These are phyloP conservation scores for Dasyurus viverrinus DNA, from an alignment of 2,113 vertebrate species.

Conservation along the genomic window DNA sequence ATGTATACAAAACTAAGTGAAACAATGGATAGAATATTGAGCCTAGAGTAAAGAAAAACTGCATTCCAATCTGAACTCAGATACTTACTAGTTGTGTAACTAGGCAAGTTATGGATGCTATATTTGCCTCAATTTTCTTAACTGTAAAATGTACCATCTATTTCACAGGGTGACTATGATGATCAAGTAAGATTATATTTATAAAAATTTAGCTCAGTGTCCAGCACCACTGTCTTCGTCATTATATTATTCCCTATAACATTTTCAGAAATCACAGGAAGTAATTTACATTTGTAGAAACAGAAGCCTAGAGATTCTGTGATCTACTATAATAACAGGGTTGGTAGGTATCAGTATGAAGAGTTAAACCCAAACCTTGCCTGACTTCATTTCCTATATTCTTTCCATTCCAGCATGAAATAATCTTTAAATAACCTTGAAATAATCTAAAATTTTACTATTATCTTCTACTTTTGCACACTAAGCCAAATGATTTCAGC, in stretches of 20 bases:
- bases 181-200: not conserved
- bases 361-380: not conserved
- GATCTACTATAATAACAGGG: not conserved
- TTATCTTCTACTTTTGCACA: no score
- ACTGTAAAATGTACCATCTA: not conserved
- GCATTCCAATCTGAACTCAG: not conserved
- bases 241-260: not conserved
- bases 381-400: not conserved
- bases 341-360: not conserved
- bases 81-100: not conserved
- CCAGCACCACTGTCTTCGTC: not conserved
- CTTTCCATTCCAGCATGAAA: not conserved
- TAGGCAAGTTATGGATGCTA: not conserved
- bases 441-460: not conserved
- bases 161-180: not conserved
- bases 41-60: not conserved
- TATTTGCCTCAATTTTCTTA: not conserved
- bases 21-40: not conserved
- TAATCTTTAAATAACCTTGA: not conserved
- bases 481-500: not conserved
- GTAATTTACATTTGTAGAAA: not conserved
- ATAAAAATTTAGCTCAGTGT: not conserved
- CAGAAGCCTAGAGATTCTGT: not conserved
- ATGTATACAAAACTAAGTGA: not conserved
- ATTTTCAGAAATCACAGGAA: not conserved